A percentile compares a stretch with the other conserved stretches of the same genome.
Conservation (phyloP, 2,113 vertebrate genomes). For the Rhinopomastus cyanomelas region DNA sequence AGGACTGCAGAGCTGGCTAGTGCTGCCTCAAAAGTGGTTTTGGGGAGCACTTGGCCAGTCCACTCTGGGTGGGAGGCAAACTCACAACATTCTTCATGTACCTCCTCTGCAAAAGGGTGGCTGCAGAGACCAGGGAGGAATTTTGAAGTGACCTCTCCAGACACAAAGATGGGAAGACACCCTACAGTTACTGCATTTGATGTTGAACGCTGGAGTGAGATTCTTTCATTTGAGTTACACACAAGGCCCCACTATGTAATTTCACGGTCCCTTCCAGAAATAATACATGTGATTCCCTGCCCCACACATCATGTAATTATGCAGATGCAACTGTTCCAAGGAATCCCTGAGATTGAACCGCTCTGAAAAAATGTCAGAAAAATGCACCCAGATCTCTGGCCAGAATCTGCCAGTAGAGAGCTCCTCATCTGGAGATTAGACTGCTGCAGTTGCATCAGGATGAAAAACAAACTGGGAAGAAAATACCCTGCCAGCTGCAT, state of each 20-base stretch:
- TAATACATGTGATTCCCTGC: background rate
- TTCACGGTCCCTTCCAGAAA: background rate
- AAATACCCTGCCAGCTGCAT: background rate
- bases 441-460: background rate
- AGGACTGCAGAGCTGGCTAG: background rate
- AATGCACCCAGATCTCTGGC: rapidly evolving
- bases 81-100: background rate
- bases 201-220: background rate
- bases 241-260: background rate
- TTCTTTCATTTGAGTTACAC: background rate
- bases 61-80: background rate
- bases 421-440: background rate
- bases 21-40: background rate
- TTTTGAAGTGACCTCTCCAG: background rate
- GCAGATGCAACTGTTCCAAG: background rate
- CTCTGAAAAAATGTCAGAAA: background rate
- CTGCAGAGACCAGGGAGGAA: background rate
- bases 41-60: background rate
- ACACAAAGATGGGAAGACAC: background rate
- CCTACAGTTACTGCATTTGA: background rate
- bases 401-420: background rate
- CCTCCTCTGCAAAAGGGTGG: background rate
- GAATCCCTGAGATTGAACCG: background rate
- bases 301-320: background rate
- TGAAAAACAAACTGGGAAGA: background rate